Conservation (phyloP, 53 echinoderm and acorn worm species). For the Luidia sarsii region DNA sequence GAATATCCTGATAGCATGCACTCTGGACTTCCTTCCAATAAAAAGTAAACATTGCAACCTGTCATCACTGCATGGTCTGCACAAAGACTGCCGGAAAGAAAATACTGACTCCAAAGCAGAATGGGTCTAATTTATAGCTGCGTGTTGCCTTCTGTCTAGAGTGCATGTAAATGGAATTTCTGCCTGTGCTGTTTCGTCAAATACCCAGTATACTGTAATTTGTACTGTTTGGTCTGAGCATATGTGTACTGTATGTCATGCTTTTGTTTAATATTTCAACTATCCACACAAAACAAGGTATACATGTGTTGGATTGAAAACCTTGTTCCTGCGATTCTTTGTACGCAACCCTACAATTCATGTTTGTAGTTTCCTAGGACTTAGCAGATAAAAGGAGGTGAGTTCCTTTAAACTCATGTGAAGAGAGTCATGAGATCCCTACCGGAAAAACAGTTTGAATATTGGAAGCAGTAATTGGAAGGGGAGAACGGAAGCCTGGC, state of each 20-base stretch:
- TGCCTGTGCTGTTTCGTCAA: not conserved
- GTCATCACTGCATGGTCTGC: constrained; percentile 21
- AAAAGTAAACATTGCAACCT: constrained; percentile 30
- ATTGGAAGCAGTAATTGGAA: not conserved
- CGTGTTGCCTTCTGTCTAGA: not conserved
- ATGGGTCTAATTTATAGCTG: constrained; percentile 9
- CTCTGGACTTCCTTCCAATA: constrained; percentile 45
- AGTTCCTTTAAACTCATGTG: too few species aligned
- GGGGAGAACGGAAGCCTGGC: constrained; percentile 18
- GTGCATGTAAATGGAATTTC: not conserved
- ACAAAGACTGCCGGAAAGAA: constrained; percentile 10
- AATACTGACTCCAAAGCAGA: not conserved
- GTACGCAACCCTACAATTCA: too few species aligned
- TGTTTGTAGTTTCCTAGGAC: too few species aligned
- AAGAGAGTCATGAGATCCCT: too few species aligned
- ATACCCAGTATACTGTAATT: not conserved
- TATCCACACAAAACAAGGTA: too few species aligned
- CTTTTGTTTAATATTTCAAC: too few species aligned
- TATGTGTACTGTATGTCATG: too few species aligned
- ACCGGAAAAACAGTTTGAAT: constrained; percentile 2
- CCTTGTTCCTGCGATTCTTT: too few species aligned
- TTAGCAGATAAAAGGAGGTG: too few species aligned
- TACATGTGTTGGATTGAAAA: too few species aligned
- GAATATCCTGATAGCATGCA: constrained; percentile 46
- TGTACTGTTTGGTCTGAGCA: not conserved